These are phyloP conservation scores for Zaprionus lachaisei DNA, from an alignment of 1,140 invertebrate species.

Conservation along the genomic window DNA sequence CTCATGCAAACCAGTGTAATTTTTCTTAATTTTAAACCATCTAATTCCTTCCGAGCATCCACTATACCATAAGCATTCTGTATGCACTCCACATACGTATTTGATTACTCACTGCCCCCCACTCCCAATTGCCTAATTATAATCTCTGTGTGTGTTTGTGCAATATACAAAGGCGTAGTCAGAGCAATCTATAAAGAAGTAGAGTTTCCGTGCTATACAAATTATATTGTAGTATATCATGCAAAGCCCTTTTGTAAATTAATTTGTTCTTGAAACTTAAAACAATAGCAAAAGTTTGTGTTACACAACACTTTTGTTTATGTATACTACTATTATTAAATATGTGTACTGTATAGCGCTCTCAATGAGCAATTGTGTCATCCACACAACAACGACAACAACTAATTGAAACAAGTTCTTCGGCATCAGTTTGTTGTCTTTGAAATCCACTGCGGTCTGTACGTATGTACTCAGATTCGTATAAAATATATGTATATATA, in stretches of 20 bases:
- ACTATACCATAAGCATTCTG: not conserved
- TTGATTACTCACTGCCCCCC: not conserved
- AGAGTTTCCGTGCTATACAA: not conserved
- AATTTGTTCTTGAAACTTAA: slow-evolving; percentile 13
- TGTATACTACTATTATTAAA: slow-evolving; percentile 35
- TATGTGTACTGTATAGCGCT: slow-evolving; percentile 22
- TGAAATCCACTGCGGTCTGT: not conserved
- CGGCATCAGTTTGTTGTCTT: slow-evolving; percentile 33
- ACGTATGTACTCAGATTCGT: not conserved
- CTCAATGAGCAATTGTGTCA: slow-evolving; percentile 21
- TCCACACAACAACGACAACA: slow-evolving; percentile 21
- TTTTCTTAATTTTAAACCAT: no score
- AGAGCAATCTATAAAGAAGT: not conserved
- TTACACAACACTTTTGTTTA: slow-evolving; percentile 34
- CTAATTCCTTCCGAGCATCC: no score
- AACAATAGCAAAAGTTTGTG: not conserved
- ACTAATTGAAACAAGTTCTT: slow-evolving; percentile 19
- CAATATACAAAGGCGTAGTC: not conserved
- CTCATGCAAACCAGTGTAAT: no score
- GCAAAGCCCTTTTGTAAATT: slow-evolving; percentile 1
- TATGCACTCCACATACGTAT: not conserved
- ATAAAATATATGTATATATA: not conserved
- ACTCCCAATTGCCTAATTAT: slow-evolving; percentile 19
- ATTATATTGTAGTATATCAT: slow-evolving; percentile 2
- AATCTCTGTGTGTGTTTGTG: not conserved